Percentiles rank a stretch among this genome's conserved stretches.
These are phyloP conservation scores for Coptodon bakossiorum DNA, from an alignment of 2,113 vertebrate genomes.

Conservation along the genomic window DNA sequence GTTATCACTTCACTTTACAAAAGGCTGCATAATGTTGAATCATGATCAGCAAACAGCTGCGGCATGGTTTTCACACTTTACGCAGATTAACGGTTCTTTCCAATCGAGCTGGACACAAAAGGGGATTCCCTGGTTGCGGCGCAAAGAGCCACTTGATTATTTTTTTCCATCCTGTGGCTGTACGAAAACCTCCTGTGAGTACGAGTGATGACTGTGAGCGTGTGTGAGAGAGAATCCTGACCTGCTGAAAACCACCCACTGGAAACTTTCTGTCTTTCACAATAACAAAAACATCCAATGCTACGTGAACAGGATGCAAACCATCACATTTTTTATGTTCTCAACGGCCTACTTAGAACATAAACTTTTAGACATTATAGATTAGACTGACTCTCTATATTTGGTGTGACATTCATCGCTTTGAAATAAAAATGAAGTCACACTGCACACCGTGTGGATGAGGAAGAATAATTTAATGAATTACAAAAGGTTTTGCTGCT, in stretches of 20 bases:
- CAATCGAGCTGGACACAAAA: constrained; percentile 11
- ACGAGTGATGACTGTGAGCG: background rate
- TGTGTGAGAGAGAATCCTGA: background rate
- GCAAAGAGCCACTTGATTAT: background rate
- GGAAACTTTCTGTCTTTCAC: constrained; percentile 30
- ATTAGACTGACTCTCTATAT: background rate
- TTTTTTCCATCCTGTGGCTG: background rate
- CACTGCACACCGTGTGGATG: background rate
- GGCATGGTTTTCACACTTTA: background rate
- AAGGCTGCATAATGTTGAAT: constrained; percentile 35
- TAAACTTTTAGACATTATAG: background rate
- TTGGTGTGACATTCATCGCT: background rate
- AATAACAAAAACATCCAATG: constrained; percentile 10
- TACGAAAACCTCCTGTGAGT: background rate
- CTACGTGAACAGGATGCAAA: background rate
- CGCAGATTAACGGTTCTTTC: constrained; percentile 25
- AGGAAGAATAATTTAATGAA: background rate
- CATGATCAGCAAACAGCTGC: constrained; percentile 34
- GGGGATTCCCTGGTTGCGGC: constrained; percentile 38
- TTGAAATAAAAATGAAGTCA: background rate
- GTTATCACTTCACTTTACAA: background rate
- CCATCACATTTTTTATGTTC: background rate
- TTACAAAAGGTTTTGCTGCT: background rate
- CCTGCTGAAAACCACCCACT: constrained; percentile 16
- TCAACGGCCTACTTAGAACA: background rate